Percentiles rank a stretch among this genome's conserved stretches.
phyloP scores from a whole-genome alignment of 2,113 vertebrate genomes.

The Papio anubis region DNA sequence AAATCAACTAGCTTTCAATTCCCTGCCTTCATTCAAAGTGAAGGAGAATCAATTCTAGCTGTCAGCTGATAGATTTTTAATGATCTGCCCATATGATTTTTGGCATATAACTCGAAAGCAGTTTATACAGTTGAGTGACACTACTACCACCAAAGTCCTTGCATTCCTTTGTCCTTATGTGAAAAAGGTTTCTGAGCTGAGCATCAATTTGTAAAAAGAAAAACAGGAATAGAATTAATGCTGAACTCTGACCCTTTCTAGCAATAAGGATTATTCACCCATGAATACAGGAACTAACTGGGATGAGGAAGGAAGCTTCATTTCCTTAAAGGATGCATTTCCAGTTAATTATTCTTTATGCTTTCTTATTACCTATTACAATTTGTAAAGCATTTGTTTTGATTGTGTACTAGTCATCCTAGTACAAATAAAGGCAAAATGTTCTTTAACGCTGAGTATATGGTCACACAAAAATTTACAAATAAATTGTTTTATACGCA shows the following conservation, averaged over 20 bases:
- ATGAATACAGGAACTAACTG: background rate
- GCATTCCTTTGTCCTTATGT: background rate
- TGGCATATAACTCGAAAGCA: constrained; percentile 4
- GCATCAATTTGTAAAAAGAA: background rate
- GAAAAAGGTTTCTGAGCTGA: constrained; percentile 11
- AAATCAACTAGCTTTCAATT: background rate
- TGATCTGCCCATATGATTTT: background rate
- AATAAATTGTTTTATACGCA: constrained; percentile 11
- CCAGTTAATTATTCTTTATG: constrained; percentile 4
- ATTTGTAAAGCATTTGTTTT: constrained; percentile 34
- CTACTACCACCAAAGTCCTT: background rate
- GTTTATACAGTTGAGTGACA: background rate
- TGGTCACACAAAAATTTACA: background rate
- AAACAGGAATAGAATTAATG: background rate
- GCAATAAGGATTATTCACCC: background rate
- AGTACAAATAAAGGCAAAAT: constrained; percentile 33
- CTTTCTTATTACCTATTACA: constrained; percentile 41
- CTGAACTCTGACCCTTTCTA: background rate
- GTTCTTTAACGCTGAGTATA: constrained; percentile 8
- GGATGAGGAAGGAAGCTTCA: background rate
- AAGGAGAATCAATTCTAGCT: background rate
- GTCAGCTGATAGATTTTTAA: background rate
- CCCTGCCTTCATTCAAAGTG: background rate
- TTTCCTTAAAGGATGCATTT: constrained; percentile 15
- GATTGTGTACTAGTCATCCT: background rate